Evolutionary conservation across 2,113 vertebrate genomes (phyloP).

Genomic region (Chloropsis hardwickii): DNA sequence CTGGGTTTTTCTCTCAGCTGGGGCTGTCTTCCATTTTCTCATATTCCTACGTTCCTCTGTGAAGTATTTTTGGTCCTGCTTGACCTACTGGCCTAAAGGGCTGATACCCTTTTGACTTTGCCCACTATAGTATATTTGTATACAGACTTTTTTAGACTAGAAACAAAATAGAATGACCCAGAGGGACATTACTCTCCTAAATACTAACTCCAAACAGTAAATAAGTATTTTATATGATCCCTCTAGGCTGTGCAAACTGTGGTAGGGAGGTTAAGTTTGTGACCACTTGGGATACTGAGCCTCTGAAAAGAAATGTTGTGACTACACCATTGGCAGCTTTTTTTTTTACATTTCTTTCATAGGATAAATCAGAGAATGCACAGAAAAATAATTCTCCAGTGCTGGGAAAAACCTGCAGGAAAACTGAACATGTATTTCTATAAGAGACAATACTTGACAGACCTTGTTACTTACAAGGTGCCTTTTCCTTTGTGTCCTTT

Average conservation of each 20-base stretch:
- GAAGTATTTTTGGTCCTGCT: neutral
- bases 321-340: neutral
- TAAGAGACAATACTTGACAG: slow-evolving; percentile 1
- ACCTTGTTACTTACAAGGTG: neutral
- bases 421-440: neutral
- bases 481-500: neutral
- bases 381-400: neutral
- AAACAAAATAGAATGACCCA: neutral
- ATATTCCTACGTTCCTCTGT: neutral
- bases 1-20: neutral
- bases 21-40: neutral
- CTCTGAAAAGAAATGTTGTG: neutral
- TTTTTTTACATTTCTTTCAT: neutral
- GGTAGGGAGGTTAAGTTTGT: neutral
- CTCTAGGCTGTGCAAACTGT: neutral
- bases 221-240: neutral
- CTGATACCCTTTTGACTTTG: neutral
- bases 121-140: neutral
- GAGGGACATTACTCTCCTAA: neutral
- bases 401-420: neutral
- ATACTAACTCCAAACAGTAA: neutral
- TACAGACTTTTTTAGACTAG: neutral
- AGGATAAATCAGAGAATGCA: neutral
- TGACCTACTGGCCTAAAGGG: neutral
- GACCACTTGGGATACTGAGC: neutral